Conservation (phyloP, 2,797 vertebrate genomes). For the Urosaurus nigricauda region DNA sequence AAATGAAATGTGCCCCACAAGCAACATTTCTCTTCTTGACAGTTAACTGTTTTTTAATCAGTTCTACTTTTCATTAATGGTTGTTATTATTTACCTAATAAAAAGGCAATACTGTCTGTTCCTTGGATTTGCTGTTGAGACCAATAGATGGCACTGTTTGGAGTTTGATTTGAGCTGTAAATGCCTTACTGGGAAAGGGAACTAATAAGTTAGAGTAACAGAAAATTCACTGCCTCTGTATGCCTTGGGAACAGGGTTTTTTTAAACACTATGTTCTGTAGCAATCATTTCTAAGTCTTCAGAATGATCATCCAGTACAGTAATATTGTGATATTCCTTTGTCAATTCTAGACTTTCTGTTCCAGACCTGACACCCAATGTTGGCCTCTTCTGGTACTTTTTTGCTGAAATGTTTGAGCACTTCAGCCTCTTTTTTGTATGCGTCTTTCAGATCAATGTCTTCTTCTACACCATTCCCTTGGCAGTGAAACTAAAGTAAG, state of each 20-base stretch:
- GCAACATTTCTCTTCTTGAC: neutral
- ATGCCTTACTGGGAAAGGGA: neutral
- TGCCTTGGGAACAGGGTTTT: neutral
- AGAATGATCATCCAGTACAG: neutral
- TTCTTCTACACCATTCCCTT: constrained; percentile 98
- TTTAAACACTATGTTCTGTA: neutral
- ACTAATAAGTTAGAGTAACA: neutral
- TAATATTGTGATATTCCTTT: constrained; percentile 63
- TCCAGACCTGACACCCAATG: constrained; percentile 97
- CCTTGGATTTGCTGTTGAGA: neutral
- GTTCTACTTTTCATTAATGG: neutral
- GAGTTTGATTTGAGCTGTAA: neutral
- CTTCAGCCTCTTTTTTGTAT: constrained; percentile 97
- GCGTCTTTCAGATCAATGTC: constrained; percentile 98
- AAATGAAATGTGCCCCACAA: neutral
- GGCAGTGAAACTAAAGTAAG: constrained; percentile 96
- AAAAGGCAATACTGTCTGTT: neutral
- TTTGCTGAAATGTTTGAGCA: constrained; percentile 99
- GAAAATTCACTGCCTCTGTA: neutral
- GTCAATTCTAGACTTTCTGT: constrained; percentile 90
- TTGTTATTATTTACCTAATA: neutral
- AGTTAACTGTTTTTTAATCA: too few species aligned
- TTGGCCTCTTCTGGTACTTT: constrained; percentile 99
- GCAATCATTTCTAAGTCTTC: neutral
- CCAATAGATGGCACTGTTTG: constrained; percentile 16